Percentiles rank a stretch among this genome's conserved stretches.
Conservation (phyloP, 2,113 vertebrate species). For the Chionomys nivalis region DNA sequence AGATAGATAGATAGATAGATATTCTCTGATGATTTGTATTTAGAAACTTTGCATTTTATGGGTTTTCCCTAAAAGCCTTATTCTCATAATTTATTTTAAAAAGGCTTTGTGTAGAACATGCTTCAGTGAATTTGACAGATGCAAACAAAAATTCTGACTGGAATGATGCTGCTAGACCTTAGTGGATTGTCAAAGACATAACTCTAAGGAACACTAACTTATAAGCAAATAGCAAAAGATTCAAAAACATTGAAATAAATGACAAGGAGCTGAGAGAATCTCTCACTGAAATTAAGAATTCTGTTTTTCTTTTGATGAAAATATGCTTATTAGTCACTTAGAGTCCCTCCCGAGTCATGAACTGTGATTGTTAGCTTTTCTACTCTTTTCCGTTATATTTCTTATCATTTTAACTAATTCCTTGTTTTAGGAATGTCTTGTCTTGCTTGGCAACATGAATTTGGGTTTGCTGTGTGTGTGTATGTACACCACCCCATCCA, state of each 20-base stretch:
- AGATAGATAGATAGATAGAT: too few species aligned
- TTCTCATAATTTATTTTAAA: neutral
- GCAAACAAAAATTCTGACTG: neutral
- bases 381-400: neutral
- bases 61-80: neutral
- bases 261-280: neutral
- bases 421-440: neutral
- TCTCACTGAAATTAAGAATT: neutral
- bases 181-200: neutral
- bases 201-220: neutral
- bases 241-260: neutral
- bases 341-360: too few species aligned
- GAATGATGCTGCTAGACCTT: neutral
- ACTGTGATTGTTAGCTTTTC: too few species aligned
- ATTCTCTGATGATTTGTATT: neutral
- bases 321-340: neutral
- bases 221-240: neutral
- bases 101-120: neutral
- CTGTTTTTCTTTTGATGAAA: neutral
- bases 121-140: neutral
- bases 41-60: neutral
- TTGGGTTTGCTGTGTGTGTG: neutral
- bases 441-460: neutral
- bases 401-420: neutral
- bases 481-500: neutral